Conservation (phyloP, 2,797 vertebrate genomes). For the Pampus argenteus region DNA sequence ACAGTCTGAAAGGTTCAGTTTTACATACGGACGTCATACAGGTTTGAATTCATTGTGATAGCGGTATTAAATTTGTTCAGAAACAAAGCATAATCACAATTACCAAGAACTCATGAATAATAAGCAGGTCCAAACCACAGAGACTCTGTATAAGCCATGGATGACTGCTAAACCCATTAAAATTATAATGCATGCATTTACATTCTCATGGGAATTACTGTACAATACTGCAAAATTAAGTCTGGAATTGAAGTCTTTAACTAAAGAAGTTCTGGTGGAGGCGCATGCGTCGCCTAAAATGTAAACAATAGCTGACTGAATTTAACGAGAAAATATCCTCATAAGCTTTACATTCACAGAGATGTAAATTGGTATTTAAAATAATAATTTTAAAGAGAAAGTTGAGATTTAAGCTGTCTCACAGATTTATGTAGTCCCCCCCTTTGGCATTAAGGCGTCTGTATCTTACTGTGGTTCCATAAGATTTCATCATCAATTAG, state of each 20-base stretch:
- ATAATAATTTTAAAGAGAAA: neutral
- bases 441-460: constrained; percentile 10
- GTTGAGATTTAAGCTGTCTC: constrained; percentile 18
- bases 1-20: constrained; percentile 33
- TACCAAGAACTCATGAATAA: constrained; percentile 78
- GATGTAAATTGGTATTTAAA: constrained; percentile 11
- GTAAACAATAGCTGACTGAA: constrained; percentile 15
- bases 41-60: constrained; percentile 38
- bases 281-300: neutral
- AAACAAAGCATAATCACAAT: constrained; percentile 71
- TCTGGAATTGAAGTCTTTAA: constrained; percentile 31
- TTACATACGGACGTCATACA: constrained; percentile 4
- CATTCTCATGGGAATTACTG: constrained; percentile 56
- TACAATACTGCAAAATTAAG: constrained; percentile 38
- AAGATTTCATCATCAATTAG: constrained; percentile 59
- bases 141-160: constrained; percentile 60
- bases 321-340: constrained; percentile 12
- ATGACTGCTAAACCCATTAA: constrained; percentile 81
- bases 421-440: constrained; percentile 9
- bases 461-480: constrained; percentile 24
- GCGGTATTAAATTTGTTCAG: constrained; percentile 39
- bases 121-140: constrained; percentile 69
- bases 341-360: neutral
- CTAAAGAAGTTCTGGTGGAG: constrained; percentile 22
- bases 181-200: constrained; percentile 65